Evolutionary conservation across 1,140 invertebrate species (phyloP).

Genomic region (Cepaea nemoralis): DNA sequence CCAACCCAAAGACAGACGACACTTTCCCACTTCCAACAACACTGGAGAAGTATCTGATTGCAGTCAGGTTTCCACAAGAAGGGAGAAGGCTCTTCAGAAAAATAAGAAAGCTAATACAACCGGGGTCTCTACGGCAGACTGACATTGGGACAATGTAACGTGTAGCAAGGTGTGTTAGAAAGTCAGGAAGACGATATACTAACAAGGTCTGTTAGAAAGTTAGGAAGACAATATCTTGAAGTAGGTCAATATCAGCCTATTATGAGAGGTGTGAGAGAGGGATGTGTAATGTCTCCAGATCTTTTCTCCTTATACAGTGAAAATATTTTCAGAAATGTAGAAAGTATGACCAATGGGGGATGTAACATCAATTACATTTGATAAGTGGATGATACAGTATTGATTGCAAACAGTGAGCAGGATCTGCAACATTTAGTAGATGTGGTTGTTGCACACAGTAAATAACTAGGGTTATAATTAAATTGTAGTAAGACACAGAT

Average conservation of each 20-base stretch:
- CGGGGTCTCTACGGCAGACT: slow-evolving; percentile 28
- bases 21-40: slow-evolving; percentile 55
- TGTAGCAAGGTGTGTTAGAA: slow-evolving; percentile 38
- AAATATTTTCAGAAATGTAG: slow-evolving; percentile 42
- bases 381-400: no score
- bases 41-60: slow-evolving; percentile 65
- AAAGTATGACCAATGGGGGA: no score
- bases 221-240: slow-evolving; percentile 31
- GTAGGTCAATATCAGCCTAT: no score
- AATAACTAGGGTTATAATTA: no score
- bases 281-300: no score
- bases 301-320: neutral
- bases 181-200: neutral
- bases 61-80: slow-evolving; percentile 61
- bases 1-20: slow-evolving; percentile 53
- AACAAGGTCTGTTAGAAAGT: neutral
- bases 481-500: no score
- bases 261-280: no score
- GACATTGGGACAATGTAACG: slow-evolving; percentile 46
- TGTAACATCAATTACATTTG: no score
- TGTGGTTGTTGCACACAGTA: no score
- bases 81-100: slow-evolving; percentile 50
- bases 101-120: slow-evolving; percentile 31
- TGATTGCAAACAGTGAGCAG: no score
- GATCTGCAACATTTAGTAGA: no score